A percentile compares a stretch with the other conserved stretches of the same genome.
Evolutionary conservation across 2,797 vertebrate species (phyloP).

Genomic region (Arnoldichthys spilopterus): DNA sequence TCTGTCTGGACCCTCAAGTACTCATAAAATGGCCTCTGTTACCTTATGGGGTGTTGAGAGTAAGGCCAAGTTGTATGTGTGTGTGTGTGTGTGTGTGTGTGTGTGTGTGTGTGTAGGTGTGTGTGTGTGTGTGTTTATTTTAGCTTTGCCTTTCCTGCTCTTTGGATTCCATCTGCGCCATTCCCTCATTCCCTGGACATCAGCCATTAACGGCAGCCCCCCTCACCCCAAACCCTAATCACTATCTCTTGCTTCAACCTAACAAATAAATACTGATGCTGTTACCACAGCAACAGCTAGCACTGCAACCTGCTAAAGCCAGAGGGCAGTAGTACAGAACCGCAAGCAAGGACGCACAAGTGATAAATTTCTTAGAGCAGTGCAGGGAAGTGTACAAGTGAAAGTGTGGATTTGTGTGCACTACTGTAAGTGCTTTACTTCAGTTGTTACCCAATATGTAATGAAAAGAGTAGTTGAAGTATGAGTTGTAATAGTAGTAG

Average conservation of each 20-base stretch:
- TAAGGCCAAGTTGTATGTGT: conserved; percentile 42
- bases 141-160: conserved; percentile 72
- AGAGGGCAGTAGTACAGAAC: background rate
- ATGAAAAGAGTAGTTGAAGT: too few relatives aligned
- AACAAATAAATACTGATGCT: conserved; percentile 72
- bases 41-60: conserved; percentile 69
- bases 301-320: conserved; percentile 40
- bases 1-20: conserved; percentile 33
- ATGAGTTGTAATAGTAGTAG: too few relatives aligned
- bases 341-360: background rate
- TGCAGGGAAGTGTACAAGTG: background rate
- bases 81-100: conserved; percentile 49
- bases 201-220: conserved; percentile 58
- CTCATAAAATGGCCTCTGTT: conserved; percentile 63
- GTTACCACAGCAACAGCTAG: conserved; percentile 68
- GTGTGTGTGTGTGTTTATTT: conserved; percentile 71
- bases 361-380: background rate
- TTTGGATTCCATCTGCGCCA: conserved; percentile 67
- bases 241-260: conserved; percentile 44
- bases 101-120: conserved; percentile 42
- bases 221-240: conserved; percentile 34
- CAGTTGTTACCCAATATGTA: too few relatives aligned
- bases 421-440: background rate
- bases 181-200: conserved; percentile 67
- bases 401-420: background rate